Conservation (phyloP, 2,113 vertebrate genomes). For the Austrofundulus limnaeus region DNA sequence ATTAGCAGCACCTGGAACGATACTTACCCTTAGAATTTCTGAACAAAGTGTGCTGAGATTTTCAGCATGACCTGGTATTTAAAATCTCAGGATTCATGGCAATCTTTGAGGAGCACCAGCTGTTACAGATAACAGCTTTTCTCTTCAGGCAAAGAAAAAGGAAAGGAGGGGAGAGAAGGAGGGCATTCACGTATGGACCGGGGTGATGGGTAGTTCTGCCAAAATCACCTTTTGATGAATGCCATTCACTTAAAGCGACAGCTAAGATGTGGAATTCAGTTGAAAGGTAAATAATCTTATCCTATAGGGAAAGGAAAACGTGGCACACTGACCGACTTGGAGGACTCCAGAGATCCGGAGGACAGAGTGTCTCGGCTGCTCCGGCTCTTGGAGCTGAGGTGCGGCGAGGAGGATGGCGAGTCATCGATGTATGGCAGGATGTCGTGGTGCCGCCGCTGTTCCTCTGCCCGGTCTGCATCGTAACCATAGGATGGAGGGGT, state of each 20-base stretch:
- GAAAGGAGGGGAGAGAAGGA: slow-evolving; percentile 38
- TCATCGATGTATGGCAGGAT: slow-evolving; percentile 96
- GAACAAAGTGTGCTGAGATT: too few species aligned
- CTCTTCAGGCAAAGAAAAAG: slow-evolving; percentile 21
- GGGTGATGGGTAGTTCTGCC: slow-evolving; percentile 49
- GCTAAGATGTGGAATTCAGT: too few species aligned
- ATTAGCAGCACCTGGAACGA: too few species aligned
- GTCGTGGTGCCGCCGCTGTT: slow-evolving; percentile 89
- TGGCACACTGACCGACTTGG: slow-evolving; percentile 84
- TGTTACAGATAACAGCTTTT: slow-evolving; percentile 51
- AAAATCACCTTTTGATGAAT: slow-evolving; percentile 37
- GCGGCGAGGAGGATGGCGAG: slow-evolving; percentile 93
- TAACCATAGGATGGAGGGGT: slow-evolving; percentile 87
- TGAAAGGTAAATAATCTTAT: too few species aligned
- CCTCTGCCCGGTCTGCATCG: slow-evolving; percentile 88
- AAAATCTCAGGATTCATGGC: slow-evolving; percentile 18
- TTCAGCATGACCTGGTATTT: too few species aligned
- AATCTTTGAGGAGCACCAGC: slow-evolving; percentile 47
- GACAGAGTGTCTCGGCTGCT: slow-evolving; percentile 87
- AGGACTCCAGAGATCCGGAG: slow-evolving; percentile 87
- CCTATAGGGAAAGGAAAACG: too few species aligned
- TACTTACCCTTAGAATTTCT: too few species aligned
- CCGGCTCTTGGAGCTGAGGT: slow-evolving; percentile 92
- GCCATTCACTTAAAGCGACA: slow-evolving; percentile 10
- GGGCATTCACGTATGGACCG: slow-evolving; percentile 27